Evolutionary conservation across 2,113 vertebrate species (phyloP).

Genomic region (Menidia beryllina): DNA sequence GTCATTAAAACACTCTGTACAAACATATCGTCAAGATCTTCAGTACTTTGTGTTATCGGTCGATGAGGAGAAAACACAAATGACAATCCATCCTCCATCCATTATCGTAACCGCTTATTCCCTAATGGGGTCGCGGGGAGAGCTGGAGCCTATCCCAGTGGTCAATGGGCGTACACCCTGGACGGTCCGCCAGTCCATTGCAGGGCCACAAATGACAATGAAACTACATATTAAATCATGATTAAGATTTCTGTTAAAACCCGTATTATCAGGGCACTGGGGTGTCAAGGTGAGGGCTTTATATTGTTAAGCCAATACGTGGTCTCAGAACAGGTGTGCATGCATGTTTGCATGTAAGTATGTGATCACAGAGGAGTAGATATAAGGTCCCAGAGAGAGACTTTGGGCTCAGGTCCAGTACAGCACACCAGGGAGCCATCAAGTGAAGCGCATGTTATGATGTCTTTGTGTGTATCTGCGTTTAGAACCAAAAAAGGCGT

Average conservation of each 20-base stretch:
- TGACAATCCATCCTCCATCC: too few species aligned
- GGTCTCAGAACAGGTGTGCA: constrained; percentile 26
- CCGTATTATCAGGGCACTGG: constrained; percentile 16
- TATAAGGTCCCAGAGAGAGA: constrained; percentile 29
- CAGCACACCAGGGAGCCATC: constrained; percentile 55
- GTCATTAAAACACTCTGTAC: constrained; percentile 34
- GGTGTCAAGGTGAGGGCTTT: constrained; percentile 46
- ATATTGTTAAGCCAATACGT: constrained; percentile 59
- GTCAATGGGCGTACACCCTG: too few species aligned
- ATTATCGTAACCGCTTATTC: too few species aligned
- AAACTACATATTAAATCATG: constrained; percentile 48
- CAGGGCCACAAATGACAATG: constrained; percentile 12
- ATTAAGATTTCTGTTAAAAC: constrained; percentile 56
- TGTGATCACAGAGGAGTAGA: constrained; percentile 33
- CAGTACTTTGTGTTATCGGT: constrained; percentile 6
- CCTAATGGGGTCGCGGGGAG: too few species aligned
- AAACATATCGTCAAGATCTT: constrained; percentile 23
- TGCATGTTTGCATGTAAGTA: constrained; percentile 10
- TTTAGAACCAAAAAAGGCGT: background rate
- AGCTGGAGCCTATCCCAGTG: too few species aligned
- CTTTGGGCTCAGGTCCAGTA: constrained; percentile 33
- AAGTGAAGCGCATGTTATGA: constrained; percentile 29
- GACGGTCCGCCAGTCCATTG: too few species aligned
- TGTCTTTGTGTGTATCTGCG: constrained; percentile 15
- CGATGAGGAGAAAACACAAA: constrained; percentile 28